Conservation (phyloP, 2,888 invertebrate genomes). For the Hetaerina titia region DNA sequence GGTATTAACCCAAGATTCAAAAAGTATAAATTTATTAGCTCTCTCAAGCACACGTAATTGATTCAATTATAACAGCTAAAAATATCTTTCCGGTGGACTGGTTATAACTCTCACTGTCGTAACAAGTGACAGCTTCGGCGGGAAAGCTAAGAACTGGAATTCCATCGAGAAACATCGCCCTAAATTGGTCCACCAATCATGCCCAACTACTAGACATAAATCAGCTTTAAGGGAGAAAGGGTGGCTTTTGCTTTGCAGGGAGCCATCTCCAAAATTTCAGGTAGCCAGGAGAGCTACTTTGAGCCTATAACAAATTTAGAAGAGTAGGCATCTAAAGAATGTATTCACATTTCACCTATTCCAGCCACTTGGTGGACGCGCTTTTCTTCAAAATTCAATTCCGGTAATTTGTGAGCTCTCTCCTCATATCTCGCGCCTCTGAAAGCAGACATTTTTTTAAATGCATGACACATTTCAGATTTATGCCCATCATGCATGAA, state of each 20-base stretch:
- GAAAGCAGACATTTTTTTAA: too few species aligned
- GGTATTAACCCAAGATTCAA: not conserved
- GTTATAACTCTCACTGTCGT: constrained; percentile 20
- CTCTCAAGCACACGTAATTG: constrained; percentile 9
- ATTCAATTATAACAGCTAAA: constrained; percentile 57
- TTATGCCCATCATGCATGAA: too few species aligned
- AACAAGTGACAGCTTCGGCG: not conserved
- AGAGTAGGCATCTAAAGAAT: not conserved
- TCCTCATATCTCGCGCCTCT: too few species aligned
- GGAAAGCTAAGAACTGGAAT: constrained; percentile 29
- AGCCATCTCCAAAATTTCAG: not conserved
- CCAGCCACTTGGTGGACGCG: too few species aligned
- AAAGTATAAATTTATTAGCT: not conserved
- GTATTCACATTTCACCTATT: not conserved
- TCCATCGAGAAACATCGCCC: not conserved
- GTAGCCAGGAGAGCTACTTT: not conserved
- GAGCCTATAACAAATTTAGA: not conserved
- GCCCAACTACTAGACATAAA: not conserved
- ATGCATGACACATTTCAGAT: too few species aligned
- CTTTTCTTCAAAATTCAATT: too few species aligned
- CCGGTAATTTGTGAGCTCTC: too few species aligned
- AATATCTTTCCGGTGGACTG: constrained; percentile 2
- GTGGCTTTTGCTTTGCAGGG: not conserved
- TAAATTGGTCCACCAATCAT: constrained; percentile 66
- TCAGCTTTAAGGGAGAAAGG: not conserved